Conservation (phyloP, 2,797 vertebrate species). For the Myripristis murdjan region DNA sequence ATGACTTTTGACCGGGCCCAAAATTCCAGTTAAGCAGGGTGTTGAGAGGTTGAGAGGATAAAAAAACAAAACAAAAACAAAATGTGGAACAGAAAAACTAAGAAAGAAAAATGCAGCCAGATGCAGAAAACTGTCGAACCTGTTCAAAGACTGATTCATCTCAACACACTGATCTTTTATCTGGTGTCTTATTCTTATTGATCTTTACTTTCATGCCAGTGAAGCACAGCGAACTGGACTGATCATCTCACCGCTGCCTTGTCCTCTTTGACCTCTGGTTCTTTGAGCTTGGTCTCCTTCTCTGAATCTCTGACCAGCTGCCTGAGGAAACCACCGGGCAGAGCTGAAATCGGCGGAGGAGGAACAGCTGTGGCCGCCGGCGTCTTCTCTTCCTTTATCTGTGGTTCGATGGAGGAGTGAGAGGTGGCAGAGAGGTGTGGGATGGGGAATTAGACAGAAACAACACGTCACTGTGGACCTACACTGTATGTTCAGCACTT, state of each 20-base stretch:
- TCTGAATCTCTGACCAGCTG: slow-evolving; percentile 95
- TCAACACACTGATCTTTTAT: no score
- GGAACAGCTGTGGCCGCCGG: slow-evolving; percentile 74
- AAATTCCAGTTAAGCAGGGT: no score
- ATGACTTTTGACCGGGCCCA: no score
- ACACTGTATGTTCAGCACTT: no score
- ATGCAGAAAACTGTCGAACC: no score
- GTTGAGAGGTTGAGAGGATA: no score
- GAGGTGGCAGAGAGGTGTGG: slow-evolving; percentile 4
- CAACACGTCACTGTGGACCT: neutral
- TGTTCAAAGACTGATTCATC: no score
- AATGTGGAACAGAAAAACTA: no score
- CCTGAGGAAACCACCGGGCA: slow-evolving; percentile 95
- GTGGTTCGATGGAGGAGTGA: slow-evolving; percentile 46
- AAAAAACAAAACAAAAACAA: no score
- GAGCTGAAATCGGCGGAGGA: slow-evolving; percentile 87
- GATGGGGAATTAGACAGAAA: slow-evolving; percentile 4
- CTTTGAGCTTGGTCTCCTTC: slow-evolving; percentile 90
- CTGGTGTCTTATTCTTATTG: no score
- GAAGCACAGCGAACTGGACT: neutral
- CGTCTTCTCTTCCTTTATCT: slow-evolving; percentile 96
- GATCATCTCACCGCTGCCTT: slow-evolving; percentile 52
- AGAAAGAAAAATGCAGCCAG: no score
- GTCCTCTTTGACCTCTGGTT: slow-evolving; percentile 84
- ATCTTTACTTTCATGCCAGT: no score